phyloP scores from a whole-genome alignment of 1,140 invertebrate species.

The Achatina immaculata region DNA sequence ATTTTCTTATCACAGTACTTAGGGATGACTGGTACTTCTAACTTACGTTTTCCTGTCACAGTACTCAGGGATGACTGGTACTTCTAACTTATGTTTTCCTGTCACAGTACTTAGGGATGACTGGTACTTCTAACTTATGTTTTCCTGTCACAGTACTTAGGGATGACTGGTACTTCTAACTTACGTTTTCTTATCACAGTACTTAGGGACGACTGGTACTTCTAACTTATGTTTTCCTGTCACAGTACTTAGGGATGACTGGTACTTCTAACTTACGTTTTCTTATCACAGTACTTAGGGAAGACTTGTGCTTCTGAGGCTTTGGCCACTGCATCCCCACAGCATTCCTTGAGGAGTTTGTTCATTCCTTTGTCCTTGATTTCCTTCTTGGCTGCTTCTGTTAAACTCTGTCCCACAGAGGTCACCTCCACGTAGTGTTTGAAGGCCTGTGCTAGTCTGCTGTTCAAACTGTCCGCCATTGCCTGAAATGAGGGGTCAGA shows the following conservation, averaged over 20 bases:
- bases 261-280: constrained; percentile 31
- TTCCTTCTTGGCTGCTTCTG: constrained; percentile 24
- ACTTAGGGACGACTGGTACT: no score
- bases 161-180: no score
- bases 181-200: background rate
- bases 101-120: no score
- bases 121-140: no score
- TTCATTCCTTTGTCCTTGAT: constrained; percentile 40
- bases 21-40: no score
- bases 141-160: no score
- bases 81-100: no score
- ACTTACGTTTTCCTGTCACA: no score
- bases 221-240: background rate
- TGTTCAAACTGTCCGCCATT: constrained; percentile 18
- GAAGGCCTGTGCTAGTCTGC: constrained; percentile 16
- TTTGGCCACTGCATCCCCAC: constrained; percentile 30
- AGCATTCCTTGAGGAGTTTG: constrained; percentile 35
- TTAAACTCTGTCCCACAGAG: constrained; percentile 19
- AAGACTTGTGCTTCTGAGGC: constrained; percentile 28
- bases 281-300: constrained; percentile 37
- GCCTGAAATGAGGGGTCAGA: background rate
- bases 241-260: background rate
- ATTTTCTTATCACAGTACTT: no score
- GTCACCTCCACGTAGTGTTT: constrained; percentile 34
- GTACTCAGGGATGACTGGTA: no score